phyloP scores from a whole-genome alignment of 2,888 invertebrate genomes.

The Agrilus cyanescens region DNA sequence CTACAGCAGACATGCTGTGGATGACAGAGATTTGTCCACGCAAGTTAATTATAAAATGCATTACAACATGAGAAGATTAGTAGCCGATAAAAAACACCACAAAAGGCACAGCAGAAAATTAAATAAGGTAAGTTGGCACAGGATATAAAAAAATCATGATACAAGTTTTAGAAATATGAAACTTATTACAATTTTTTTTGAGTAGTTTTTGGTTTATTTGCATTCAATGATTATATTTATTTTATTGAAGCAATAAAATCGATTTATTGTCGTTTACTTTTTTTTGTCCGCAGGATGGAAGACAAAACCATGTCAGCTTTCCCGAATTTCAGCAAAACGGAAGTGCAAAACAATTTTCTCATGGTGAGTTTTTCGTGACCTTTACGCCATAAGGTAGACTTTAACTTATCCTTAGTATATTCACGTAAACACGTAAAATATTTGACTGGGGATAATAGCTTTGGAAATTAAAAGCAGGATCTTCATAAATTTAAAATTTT shows the following conservation, averaged over 20 bases:
- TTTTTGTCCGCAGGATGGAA: conserved; percentile 54
- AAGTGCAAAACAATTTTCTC: conserved; percentile 75
- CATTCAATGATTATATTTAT: no score
- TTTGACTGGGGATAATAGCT: neutral
- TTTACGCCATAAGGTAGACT: no score
- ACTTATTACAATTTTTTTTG: neutral
- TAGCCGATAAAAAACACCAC: conserved; percentile 69
- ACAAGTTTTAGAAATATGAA: neutral
- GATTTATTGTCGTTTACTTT: conserved; percentile 20
- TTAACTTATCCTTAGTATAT: no score
- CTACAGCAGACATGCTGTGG: conserved; percentile 84
- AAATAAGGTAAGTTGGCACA: conserved; percentile 64
- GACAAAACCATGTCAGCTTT: conserved; percentile 79
- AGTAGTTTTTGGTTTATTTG: no score
- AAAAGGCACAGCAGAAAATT: conserved; percentile 71
- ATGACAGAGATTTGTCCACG: conserved; percentile 75
- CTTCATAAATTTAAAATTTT: no score
- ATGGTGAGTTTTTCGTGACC: conserved; percentile 46
- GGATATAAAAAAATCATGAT: no score
- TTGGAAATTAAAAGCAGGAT: neutral
- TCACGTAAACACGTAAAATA: no score
- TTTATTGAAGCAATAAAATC: neutral
- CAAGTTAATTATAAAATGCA: conserved; percentile 82
- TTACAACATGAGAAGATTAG: conserved; percentile 77
- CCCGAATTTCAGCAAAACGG: conserved; percentile 85